Conservation (phyloP, 2,113 vertebrate genomes). For the Platichthys stellatus region DNA sequence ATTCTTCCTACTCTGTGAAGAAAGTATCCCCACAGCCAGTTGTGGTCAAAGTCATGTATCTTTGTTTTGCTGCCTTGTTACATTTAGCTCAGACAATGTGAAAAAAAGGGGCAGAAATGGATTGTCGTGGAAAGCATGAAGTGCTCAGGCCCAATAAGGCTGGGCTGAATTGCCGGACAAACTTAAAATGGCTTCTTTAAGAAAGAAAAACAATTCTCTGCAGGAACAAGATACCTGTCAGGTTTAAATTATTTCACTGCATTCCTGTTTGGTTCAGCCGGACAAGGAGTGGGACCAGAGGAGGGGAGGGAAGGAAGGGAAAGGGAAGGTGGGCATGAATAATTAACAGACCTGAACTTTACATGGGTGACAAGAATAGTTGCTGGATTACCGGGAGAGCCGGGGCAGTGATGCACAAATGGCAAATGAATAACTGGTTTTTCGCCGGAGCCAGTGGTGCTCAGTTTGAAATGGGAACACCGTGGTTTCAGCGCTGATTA, state of each 20-base stretch:
- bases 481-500: constrained; percentile 29
- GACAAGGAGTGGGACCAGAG: background rate
- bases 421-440: constrained; percentile 32
- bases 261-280: constrained; percentile 4
- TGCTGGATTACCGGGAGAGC: constrained; percentile 20
- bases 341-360: constrained; percentile 68
- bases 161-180: constrained; percentile 47
- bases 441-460: constrained; percentile 26
- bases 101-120: constrained; percentile 37
- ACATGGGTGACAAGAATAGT: constrained; percentile 51
- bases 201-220: constrained; percentile 12
- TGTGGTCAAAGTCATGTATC: constrained; percentile 52
- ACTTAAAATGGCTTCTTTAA: constrained; percentile 53
- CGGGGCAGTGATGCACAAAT: constrained; percentile 24
- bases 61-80: constrained; percentile 69
- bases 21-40: constrained; percentile 47
- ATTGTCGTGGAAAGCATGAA: constrained; percentile 37
- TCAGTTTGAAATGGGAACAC: constrained; percentile 51
- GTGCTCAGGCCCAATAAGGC: constrained; percentile 40
- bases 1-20: constrained; percentile 32
- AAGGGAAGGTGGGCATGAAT: constrained; percentile 60
- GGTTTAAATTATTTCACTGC: constrained; percentile 52
- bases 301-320: constrained; percentile 23
- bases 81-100: constrained; percentile 65
- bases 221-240: background rate